phyloP scores from a whole-genome alignment of 2,797 vertebrate species.

The Botia kubotai region DNA sequence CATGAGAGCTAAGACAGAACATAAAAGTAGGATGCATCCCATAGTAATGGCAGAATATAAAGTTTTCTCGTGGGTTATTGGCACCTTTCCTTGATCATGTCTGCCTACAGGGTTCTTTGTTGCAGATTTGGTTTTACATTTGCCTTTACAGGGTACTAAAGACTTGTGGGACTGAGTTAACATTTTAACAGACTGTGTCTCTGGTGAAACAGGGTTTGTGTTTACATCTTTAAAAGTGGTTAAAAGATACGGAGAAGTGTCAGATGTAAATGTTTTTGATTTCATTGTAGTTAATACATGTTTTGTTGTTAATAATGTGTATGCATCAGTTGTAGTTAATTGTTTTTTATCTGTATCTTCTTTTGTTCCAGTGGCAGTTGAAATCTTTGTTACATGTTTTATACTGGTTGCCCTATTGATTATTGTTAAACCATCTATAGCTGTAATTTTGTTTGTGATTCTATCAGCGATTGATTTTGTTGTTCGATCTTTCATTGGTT shows the following conservation, averaged over 20 bases:
- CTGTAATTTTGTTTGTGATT: conserved; percentile 1
- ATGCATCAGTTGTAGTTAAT: background rate
- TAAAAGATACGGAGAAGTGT: background rate
- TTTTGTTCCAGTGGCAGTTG: background rate
- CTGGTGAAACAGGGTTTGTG: background rate
- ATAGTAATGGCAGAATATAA: conserved; percentile 32
- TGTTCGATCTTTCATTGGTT: background rate
- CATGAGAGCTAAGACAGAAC: conserved; percentile 18
- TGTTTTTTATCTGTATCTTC: background rate
- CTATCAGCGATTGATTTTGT: background rate
- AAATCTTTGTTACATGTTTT: background rate
- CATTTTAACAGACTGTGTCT: background rate
- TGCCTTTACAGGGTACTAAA: background rate
- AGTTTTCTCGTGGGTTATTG: background rate
- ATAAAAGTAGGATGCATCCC: conserved; percentile 7
- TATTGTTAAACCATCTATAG: background rate
- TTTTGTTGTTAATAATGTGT: background rate
- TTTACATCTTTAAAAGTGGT: background rate
- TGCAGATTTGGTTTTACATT: conserved; percentile 10
- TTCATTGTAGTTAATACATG: background rate
- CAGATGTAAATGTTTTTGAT: background rate
- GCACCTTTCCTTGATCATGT: background rate
- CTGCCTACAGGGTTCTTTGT: background rate
- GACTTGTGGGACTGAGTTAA: background rate
- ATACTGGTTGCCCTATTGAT: background rate